Base-by-base conservation (phyloP, 2,888 invertebrate genomes). In the Apamea anceps region DNA sequence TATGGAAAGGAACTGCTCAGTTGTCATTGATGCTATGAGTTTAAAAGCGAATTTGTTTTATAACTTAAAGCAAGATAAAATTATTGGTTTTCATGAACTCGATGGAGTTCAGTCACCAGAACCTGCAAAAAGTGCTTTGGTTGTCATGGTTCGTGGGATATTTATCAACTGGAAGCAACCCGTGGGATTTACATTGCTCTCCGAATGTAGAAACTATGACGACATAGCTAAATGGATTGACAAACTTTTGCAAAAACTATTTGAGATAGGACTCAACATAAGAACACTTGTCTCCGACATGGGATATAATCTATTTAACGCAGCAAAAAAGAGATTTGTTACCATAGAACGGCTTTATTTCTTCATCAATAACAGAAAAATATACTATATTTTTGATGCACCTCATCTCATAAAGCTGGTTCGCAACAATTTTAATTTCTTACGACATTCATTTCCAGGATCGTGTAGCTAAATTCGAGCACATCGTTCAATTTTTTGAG, bases 361-460 rank as follows among this genome's bases (percentile, higher is more conserved):
- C 45, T 84, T 45, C 12, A 45, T 45, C 13, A 82, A 82, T 75
- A 48, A 74, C 8, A 81, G 45, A 79, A 91, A 90, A 85, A 90
- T 90, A 51, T 91, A 87, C 74, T 88, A 90, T 71, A 87, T 91
- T 78, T 91, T 90, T 85, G 91, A 91, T 80, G 78, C 88, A 70
- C 89, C 87, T 0, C 87, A 90, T 82, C 77, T 42, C 42, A 42
- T 42, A 42, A 42, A 42, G 7, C 42, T 42, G 42, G 82, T 91
- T 45, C 85, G 90, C 5, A 77, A 66, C 48, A 73, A 73, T 48
- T 60, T 77, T n/a, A 12, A 73, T 66, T n/a, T 18, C 18, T 0
- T 73, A 77, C 18, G 66, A 74, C 51, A 68, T 78, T 4, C 67
- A 67, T 67, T 73, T 60, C 48, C 21, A 51, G 8, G 67, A 67